Percentiles rank a stretch among this genome's conserved stretches.
phyloP scores from a whole-genome alignment of 1,140 invertebrate species.

The Lepidostoma basale region DNA sequence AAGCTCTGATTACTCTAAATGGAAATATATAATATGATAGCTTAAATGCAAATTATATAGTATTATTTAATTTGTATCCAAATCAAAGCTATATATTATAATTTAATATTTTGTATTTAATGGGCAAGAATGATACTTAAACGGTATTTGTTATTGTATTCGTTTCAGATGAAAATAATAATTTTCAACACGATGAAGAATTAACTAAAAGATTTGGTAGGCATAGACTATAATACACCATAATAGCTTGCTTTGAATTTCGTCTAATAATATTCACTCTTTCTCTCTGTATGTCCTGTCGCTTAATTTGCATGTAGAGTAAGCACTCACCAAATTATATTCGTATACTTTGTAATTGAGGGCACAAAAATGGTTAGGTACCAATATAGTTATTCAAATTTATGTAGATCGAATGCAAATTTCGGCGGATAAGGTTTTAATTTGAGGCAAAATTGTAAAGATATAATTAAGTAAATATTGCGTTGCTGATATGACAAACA shows the following conservation, averaged over 20 bases:
- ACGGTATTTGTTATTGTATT: too few species aligned
- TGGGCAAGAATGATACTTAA: too few species aligned
- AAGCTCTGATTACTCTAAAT: too few species aligned
- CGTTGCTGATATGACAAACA: too few species aligned
- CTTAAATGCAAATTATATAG: too few species aligned
- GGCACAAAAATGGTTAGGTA: neutral
- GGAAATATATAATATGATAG: too few species aligned
- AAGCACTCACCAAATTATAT: neutral
- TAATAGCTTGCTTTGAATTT: neutral
- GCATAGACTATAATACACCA: slow-evolving; percentile 16
- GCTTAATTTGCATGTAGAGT: neutral
- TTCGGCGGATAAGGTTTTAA: too few species aligned
- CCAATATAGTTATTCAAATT: neutral
- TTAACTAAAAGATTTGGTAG: slow-evolving; percentile 44
- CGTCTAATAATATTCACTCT: neutral
- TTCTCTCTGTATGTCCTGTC: neutral
- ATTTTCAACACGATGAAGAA: slow-evolving; percentile 40
- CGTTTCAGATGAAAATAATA: slow-evolving; percentile 40
- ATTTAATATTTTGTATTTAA: too few species aligned
- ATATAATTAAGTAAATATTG: too few species aligned
- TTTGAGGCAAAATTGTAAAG: too few species aligned
- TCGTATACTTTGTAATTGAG: neutral
- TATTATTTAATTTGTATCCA: too few species aligned
- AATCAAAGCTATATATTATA: too few species aligned
- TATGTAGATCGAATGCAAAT: neutral